Conservation (phyloP, 64 coral and sea anemone genomes). For the Porites australiensis region DNA sequence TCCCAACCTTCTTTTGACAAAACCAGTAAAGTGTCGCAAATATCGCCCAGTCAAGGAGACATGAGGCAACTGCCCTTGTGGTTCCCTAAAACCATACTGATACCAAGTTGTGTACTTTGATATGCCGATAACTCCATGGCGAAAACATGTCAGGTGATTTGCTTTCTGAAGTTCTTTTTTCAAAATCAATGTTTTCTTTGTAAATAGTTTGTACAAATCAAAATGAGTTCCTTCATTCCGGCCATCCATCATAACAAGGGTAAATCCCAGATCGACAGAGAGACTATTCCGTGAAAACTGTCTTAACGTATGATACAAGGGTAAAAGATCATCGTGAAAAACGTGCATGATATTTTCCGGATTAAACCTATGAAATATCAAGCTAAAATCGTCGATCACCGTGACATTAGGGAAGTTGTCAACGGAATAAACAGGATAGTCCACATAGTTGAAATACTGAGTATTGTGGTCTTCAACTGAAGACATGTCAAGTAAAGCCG, state of each 20-base stretch:
- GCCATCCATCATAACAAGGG: conserved; percentile 90
- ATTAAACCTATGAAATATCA: conserved; percentile 93
- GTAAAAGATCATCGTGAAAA: conserved; percentile 94
- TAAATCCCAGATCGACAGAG: conserved; percentile 54
- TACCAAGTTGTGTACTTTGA: conserved; percentile 98
- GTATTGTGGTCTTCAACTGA: conserved; percentile 91
- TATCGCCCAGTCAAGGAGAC: conserved; percentile 60
- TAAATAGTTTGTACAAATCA: conserved; percentile 85
- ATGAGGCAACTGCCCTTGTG: conserved; percentile 72
- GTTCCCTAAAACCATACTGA: conserved; percentile 89
- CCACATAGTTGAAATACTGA: conserved; percentile 93
- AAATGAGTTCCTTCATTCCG: conserved; percentile 75
- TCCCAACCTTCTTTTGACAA: conserved; percentile 69
- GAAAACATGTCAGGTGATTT: conserved; percentile 86
- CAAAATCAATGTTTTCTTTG: conserved; percentile 47
- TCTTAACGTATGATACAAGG: conserved; percentile 80
- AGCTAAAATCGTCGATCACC: conserved; percentile 64
- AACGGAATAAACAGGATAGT: conserved; percentile 68
- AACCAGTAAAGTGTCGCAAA: conserved; percentile 79
- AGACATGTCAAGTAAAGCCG: conserved; percentile 89
- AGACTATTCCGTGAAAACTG: conserved; percentile 44
- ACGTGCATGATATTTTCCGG: conserved; percentile 97
- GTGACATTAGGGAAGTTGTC: conserved; percentile 70
- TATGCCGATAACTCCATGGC: conserved; percentile 83
- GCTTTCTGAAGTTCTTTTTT: conserved; percentile 58